Evolutionary conservation across 2,797 vertebrate species (phyloP).

Genomic region (Knipowitschia caucasica): DNA sequence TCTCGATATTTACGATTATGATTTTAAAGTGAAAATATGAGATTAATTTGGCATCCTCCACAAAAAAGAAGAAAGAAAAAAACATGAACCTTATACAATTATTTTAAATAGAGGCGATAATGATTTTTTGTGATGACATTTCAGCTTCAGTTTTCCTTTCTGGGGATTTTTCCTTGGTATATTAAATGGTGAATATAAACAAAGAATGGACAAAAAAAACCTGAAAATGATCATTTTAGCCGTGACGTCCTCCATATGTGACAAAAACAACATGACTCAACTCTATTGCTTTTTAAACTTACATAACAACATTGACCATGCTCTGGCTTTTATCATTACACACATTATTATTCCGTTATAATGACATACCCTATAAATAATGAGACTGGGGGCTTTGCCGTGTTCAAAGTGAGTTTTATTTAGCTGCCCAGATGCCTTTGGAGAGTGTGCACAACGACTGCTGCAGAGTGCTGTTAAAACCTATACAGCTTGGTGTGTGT

Average conservation of each 20-base stretch:
- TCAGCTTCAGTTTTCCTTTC: too few species aligned
- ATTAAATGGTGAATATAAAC: too few species aligned
- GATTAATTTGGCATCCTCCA: too few species aligned
- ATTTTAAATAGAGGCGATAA: too few species aligned
- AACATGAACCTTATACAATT: too few species aligned
- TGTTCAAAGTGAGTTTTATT: conserved; percentile 61
- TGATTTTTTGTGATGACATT: too few species aligned
- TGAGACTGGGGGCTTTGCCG: conserved; percentile 54
- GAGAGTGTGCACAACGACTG: conserved; percentile 31
- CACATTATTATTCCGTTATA: conserved; percentile 42
- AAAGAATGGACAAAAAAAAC: too few species aligned
- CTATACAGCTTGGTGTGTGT: conserved; percentile 35
- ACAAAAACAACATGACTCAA: neutral
- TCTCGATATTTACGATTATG: too few species aligned
- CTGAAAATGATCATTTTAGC: too few species aligned
- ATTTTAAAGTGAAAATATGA: too few species aligned
- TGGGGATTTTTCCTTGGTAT: too few species aligned
- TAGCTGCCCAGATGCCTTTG: conserved; percentile 54
- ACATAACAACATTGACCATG: conserved; percentile 23
- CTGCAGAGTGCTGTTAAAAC: conserved; percentile 58
- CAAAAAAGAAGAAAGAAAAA: too few species aligned
- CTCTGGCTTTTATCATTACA: conserved; percentile 35
- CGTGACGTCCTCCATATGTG: neutral
- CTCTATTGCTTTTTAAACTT: conserved; percentile 19
- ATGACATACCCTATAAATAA: conserved; percentile 42